These are phyloP conservation scores for Ciconia boyciana DNA, from an alignment of 2,113 vertebrate species.

Conservation along the genomic window DNA sequence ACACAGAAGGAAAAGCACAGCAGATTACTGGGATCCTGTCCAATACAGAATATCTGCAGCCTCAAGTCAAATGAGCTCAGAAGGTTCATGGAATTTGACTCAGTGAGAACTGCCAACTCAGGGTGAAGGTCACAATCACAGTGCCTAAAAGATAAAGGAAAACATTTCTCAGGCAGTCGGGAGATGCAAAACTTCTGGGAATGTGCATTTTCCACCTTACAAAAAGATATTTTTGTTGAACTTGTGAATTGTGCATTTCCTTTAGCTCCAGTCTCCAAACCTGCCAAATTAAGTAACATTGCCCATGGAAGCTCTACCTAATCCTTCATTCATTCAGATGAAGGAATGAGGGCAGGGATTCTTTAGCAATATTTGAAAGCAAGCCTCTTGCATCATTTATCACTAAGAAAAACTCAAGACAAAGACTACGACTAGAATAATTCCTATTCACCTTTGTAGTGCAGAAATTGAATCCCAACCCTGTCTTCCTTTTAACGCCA, in stretches of 20 bases:
- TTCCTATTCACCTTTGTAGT: not conserved
- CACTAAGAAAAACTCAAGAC: not conserved
- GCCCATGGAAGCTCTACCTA: not conserved
- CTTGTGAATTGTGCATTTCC: not conserved
- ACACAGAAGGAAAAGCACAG: slow-evolving; percentile 43
- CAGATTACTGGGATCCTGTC: slow-evolving; percentile 45
- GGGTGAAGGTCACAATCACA: slow-evolving; percentile 14
- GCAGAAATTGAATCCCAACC: not conserved
- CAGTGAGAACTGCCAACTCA: not conserved
- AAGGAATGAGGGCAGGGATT: not conserved
- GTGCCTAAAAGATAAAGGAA: not conserved
- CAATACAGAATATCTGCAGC: slow-evolving; percentile 44
- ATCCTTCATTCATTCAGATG: not conserved
- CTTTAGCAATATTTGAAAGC: not conserved
- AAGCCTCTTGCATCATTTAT: not conserved
- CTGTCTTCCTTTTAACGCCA: not conserved
- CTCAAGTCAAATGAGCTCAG: slow-evolving; percentile 51
- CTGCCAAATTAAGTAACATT: not conserved
- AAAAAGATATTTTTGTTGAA: not conserved
- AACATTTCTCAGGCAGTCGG: not conserved
- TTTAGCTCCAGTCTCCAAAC: not conserved
- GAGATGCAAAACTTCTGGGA: not conserved
- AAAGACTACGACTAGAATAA: not conserved
- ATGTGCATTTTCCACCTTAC: not conserved
- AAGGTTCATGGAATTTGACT: slow-evolving; percentile 38